Evolutionary conservation across 1,140 invertebrate genomes (phyloP).

Genomic region (Cotesia typhae): DNA sequence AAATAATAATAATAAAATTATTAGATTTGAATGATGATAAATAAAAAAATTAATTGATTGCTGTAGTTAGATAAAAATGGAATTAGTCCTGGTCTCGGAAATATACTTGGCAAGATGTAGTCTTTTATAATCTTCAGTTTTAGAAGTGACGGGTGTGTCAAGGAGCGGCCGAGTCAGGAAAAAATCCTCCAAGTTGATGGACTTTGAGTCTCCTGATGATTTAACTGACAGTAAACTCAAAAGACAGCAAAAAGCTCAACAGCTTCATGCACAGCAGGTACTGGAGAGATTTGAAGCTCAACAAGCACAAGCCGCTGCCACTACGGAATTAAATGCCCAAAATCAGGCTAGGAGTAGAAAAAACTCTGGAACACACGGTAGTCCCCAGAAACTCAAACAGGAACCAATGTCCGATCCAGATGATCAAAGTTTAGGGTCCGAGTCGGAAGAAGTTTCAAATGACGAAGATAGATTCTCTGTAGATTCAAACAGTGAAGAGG

Average conservation of each 20-base stretch:
- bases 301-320: constrained; percentile 40
- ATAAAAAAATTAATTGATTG: constrained; percentile 1
- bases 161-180: constrained; percentile 89
- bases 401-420: constrained; percentile 60
- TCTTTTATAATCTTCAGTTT: constrained; percentile 68
- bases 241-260: constrained; percentile 55
- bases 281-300: constrained; percentile 56
- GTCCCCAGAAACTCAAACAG: constrained; percentile 50
- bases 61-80: constrained; percentile 44
- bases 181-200: constrained; percentile 93
- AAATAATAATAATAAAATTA: not conserved
- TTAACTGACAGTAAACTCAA: constrained; percentile 63
- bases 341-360: constrained; percentile 44
- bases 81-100: constrained; percentile 48
- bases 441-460: constrained; percentile 69
- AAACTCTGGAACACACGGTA: constrained; percentile 51
- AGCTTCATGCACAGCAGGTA: constrained; percentile 57
- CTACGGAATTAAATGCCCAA: not conserved
- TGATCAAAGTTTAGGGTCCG: constrained; percentile 66
- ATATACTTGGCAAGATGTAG: constrained; percentile 58
- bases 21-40: not conserved
- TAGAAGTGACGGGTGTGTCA: constrained; percentile 85
- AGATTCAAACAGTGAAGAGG: constrained; percentile 64
- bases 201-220: constrained; percentile 90
- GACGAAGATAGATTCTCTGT: constrained; percentile 67